Conservation (phyloP, 2,888 invertebrate species). For the Molorchus minor region DNA sequence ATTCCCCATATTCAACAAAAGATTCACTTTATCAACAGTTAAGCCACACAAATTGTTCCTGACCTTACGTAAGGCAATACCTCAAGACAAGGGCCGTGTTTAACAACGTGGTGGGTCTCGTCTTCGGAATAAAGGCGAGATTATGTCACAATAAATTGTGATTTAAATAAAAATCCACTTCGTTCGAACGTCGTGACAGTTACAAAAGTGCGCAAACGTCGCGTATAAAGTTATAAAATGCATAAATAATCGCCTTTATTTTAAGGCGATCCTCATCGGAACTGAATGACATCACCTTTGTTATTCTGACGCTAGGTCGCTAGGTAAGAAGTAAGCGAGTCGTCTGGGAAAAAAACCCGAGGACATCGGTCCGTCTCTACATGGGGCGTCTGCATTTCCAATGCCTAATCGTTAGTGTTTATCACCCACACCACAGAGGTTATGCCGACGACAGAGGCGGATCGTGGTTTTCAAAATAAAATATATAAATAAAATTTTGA, state of each 20-base stretch:
- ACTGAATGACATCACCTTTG: background rate
- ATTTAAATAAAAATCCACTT: slow-evolving; percentile 26
- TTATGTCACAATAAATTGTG: slow-evolving; percentile 48
- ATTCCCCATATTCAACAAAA: slow-evolving; percentile 30
- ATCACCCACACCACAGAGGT: slow-evolving; percentile 28
- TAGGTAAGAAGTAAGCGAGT: background rate
- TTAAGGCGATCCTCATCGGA: slow-evolving; percentile 5
- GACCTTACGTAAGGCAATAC: slow-evolving; percentile 54
- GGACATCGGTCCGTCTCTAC: slow-evolving; percentile 19
- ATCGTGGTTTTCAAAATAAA: too few relatives aligned
- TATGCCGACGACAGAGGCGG: slow-evolving; percentile 28
- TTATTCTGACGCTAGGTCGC: background rate
- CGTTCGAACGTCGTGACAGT: slow-evolving; percentile 6
- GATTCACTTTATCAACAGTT: slow-evolving; percentile 33
- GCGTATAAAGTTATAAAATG: slow-evolving; percentile 11
- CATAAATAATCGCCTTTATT: slow-evolving; percentile 1
- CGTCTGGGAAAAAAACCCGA: slow-evolving; percentile 8
- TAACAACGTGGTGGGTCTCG: slow-evolving; percentile 53
- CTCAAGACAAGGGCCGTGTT: slow-evolving; percentile 46
- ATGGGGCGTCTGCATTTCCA: slow-evolving; percentile 20
- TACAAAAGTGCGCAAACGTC: slow-evolving; percentile 15
- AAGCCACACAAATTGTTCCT: slow-evolving; percentile 44
- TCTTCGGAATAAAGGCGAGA: slow-evolving; percentile 42
- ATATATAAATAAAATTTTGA: too few relatives aligned
- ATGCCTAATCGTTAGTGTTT: slow-evolving; percentile 21